Evolutionary conservation across 2,888 invertebrate species (phyloP), one percentile per base, ranked within the genome.

Genomic region (Palloptera scutellata): DNA sequence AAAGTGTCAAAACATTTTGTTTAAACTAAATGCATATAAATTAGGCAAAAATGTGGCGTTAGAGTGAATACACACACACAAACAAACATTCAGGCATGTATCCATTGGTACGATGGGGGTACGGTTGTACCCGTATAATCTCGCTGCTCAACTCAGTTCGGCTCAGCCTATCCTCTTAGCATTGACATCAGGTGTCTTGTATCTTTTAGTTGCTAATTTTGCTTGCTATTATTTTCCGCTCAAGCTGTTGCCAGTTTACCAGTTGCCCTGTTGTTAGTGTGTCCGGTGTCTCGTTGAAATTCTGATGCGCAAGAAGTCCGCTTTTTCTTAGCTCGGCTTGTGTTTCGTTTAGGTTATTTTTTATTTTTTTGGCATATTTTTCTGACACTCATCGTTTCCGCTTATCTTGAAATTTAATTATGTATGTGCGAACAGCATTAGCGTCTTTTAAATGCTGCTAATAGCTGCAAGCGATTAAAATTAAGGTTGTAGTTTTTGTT

Each of bases 1-100:
- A n/a, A 17, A 75, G 77, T 78, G 77, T 77, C 77, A 78, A 78
- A 78, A 77, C 78, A 78, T 77, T 78, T 78, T 78, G 77, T 78
- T 75, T 73, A 69, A 70, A 75, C 76, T 76, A 78, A 78, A 78
- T 74, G 76, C 75, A 73, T 73, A 76, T 77, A 78, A 78, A 78
- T 78, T 77, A 73, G 69, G 70, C 67, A 68, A 73, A 74, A 72
- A 65, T 72, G 65, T 52, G 64, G 59, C 59, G 67, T 66, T 62
- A 63, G 63, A 55, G 20, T 53, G 15, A 30, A 30, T 30, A 6
- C 30, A 30, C 30, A 30, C 30, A 30, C 30, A 30, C 6, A 30
- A 4, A 2, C 30, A 30, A 4, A 4, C 30, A 4, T 30, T 4
- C 30, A 30, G 2, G 12, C 13, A 48, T 8, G 8, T 48, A n/a